Evolutionary conservation across 2,113 vertebrate species (phyloP).

Genomic region (Megaceryle torquata): DNA sequence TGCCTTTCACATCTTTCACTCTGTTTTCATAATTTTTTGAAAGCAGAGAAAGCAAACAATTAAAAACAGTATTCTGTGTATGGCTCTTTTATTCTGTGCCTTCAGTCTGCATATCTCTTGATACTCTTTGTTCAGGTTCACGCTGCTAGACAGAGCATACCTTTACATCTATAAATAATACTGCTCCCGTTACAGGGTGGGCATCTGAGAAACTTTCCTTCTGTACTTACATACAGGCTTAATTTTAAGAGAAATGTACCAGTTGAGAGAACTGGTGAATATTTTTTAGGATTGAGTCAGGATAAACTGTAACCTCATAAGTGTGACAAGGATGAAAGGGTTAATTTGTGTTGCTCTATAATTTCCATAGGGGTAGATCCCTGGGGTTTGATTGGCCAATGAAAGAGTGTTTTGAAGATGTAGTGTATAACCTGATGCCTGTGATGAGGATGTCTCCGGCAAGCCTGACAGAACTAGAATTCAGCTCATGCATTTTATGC

Average conservation of each 20-base stretch:
- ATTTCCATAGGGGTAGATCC: neutral
- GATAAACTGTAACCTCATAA: neutral
- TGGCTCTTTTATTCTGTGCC: neutral
- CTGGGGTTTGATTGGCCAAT: neutral
- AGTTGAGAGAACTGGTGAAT: neutral
- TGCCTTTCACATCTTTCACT: neutral
- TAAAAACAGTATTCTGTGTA: neutral
- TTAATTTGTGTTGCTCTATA: neutral
- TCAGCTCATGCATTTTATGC: slow-evolving; percentile 1
- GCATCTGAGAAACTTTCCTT: neutral
- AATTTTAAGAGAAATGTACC: neutral
- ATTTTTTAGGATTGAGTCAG: neutral
- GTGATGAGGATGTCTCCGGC: neutral
- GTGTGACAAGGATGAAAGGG: neutral
- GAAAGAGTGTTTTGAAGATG: neutral
- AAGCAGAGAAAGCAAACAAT: neutral
- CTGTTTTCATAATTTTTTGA: neutral
- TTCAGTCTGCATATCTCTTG: neutral
- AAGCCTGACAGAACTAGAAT: slow-evolving; percentile 24
- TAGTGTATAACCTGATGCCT: neutral
- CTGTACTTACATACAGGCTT: neutral
- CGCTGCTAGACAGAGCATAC: neutral
- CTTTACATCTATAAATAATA: neutral
- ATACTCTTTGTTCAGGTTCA: neutral
- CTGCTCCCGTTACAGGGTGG: neutral